Percentiles rank a stretch among this genome's conserved stretches.
Conservation (phyloP, 2,888 invertebrate species). For the Folsomia candida region DNA sequence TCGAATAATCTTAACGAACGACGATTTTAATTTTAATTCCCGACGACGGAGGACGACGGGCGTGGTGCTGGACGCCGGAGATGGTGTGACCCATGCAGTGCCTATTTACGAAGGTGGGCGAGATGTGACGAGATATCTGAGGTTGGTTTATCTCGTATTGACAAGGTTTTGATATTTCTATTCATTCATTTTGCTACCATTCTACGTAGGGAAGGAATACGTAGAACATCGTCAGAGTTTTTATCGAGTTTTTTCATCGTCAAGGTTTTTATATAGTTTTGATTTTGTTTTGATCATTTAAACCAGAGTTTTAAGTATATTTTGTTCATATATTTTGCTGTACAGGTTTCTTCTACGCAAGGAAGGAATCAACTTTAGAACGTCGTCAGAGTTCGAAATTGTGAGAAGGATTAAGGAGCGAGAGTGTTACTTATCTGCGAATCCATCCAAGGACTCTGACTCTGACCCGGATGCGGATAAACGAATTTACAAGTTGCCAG, state of each 20-base stretch:
- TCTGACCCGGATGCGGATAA: conserved; percentile 83
- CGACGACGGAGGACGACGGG: conserved; percentile 97
- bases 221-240: no score
- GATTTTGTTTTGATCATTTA: no score
- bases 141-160: no score
- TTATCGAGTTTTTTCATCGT: no score
- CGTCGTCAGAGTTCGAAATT: conserved; percentile 96
- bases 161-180: no score
- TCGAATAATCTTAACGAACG: no score
- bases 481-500: conserved; percentile 87
- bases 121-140: conserved; percentile 90
- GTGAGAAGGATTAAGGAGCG: conserved; percentile 93
- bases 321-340: no score
- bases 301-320: no score
- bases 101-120: conserved; percentile 97
- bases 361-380: conserved; percentile 94
- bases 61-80: conserved; percentile 95
- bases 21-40: no score
- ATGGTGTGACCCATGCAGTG: conserved; percentile 99
- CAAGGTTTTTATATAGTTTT: no score
- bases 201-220: no score
- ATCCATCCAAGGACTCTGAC: conserved; percentile 92
- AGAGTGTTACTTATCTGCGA: conserved; percentile 90
- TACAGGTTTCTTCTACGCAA: conserved; percentile 88
- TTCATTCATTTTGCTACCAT: no score